These are phyloP conservation scores for Fissipunctia ypsillon DNA, from an alignment of 2,888 invertebrate genomes.

Conservation along the genomic window DNA sequence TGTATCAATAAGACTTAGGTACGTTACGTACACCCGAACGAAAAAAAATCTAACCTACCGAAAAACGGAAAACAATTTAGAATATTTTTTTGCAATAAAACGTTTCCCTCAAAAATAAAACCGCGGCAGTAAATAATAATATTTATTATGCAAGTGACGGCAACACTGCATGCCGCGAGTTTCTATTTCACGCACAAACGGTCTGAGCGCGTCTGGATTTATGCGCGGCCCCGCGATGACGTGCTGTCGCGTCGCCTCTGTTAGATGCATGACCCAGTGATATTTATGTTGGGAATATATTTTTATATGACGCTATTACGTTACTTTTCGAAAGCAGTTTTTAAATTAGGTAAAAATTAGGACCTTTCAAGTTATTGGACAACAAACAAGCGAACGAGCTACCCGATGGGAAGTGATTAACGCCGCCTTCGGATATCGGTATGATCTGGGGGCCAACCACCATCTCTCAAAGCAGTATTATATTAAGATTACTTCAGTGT, in stretches of 20 bases:
- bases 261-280: slow-evolving; percentile 57
- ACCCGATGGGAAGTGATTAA: too few relatives aligned
- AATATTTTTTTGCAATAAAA: slow-evolving; percentile 21
- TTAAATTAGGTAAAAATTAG: too few relatives aligned
- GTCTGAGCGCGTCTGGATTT: slow-evolving; percentile 73
- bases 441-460: too few relatives aligned
- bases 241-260: slow-evolving; percentile 57
- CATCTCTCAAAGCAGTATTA: too few relatives aligned
- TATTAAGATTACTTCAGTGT: too few relatives aligned
- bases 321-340: too few relatives aligned
- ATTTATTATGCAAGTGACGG: slow-evolving; percentile 73
- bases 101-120: slow-evolving; percentile 42
- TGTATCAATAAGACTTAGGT: too few relatives aligned
- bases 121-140: slow-evolving; percentile 58
- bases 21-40: not conserved
- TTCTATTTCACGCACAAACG: slow-evolving; percentile 85
- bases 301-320: slow-evolving; percentile 3
- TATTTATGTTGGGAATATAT: slow-evolving; percentile 32
- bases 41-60: not conserved
- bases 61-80: not conserved
- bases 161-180: slow-evolving; percentile 63
- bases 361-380: too few relatives aligned
- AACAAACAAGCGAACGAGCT: too few relatives aligned
- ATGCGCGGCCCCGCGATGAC: slow-evolving; percentile 72
- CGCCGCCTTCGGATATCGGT: too few relatives aligned